A percentile compares a stretch with the other conserved stretches of the same genome.
These are phyloP conservation scores for Trialeurodes vaporariorum DNA, from an alignment of 1,140 invertebrate species.

Conservation along the genomic window DNA sequence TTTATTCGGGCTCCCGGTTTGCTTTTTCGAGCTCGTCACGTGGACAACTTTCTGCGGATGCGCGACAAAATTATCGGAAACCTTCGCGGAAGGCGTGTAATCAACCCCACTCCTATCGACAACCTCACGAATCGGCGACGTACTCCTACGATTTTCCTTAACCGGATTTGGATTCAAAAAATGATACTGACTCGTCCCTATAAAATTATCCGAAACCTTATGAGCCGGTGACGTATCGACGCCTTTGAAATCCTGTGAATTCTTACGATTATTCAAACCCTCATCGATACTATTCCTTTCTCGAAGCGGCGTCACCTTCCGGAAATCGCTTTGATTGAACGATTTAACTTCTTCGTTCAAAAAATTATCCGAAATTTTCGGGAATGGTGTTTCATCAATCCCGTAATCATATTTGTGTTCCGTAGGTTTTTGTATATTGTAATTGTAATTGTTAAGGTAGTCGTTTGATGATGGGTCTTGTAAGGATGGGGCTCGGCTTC, in stretches of 20 bases:
- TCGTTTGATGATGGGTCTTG: neutral
- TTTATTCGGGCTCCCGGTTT: neutral
- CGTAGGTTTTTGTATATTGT: neutral
- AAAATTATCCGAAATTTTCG: conserved; percentile 18
- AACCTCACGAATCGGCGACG: conserved; percentile 5
- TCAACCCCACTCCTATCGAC: conserved; percentile 21
- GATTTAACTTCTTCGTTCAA: too few relatives aligned
- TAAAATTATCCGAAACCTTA: conserved; percentile 21
- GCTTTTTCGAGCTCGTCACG: neutral
- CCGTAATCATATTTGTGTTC: conserved; percentile 13
- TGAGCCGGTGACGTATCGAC: conserved; percentile 18
- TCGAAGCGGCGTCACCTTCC: neutral
- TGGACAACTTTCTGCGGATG: conserved; percentile 4
- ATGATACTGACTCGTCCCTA: conserved; percentile 16
- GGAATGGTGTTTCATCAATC: conserved; percentile 16
- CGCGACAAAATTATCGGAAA: conserved; percentile 19
- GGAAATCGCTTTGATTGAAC: too few relatives aligned
- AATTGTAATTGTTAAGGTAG: neutral
- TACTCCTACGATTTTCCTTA: neutral
- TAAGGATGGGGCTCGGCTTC: neutral
- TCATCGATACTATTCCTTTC: neutral
- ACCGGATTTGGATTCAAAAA: conserved; percentile 8
- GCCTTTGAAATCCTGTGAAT: neutral
- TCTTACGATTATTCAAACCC: neutral
- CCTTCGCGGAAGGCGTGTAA: conserved; percentile 15